Conservation (phyloP, 2,797 vertebrate species). For the Lycodopsis pacificus region DNA sequence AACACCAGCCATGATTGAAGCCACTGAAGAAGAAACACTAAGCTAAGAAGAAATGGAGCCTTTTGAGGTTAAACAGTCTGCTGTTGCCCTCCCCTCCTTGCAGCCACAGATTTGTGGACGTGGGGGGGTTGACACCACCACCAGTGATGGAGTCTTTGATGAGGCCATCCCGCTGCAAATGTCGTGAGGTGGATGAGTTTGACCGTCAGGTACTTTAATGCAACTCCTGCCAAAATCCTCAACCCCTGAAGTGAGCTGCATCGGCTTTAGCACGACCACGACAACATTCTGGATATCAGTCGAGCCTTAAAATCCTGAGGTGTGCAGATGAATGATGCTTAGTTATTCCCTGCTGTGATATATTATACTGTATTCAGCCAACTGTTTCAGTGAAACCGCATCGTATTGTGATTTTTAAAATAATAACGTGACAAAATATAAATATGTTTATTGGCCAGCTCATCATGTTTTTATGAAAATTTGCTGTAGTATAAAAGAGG, state of each 20-base stretch:
- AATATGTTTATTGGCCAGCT: too few species aligned
- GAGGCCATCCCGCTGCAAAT: constrained; percentile 50
- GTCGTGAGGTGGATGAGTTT: constrained; percentile 31
- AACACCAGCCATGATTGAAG: background rate
- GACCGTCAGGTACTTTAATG: constrained; percentile 49
- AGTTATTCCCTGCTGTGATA: too few species aligned
- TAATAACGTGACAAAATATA: too few species aligned
- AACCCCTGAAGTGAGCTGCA: constrained; percentile 16
- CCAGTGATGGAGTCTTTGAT: constrained; percentile 41
- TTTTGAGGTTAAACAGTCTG: background rate
- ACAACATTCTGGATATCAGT: too few species aligned
- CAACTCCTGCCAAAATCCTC: constrained; percentile 40
- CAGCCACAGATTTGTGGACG: constrained; percentile 26
- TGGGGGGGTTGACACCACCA: constrained; percentile 6
- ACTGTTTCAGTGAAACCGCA: too few species aligned
- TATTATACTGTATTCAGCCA: too few species aligned
- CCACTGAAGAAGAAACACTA: background rate
- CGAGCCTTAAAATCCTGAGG: too few species aligned
- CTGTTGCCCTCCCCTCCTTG: background rate
- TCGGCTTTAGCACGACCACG: background rate
- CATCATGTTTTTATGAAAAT: too few species aligned
- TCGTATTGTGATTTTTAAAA: too few species aligned
- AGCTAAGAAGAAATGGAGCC: background rate
- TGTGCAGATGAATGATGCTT: too few species aligned
- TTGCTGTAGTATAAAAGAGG: too few species aligned